Conservation (phyloP, 2,113 vertebrate genomes). For the Hydrolagus affinis region DNA sequence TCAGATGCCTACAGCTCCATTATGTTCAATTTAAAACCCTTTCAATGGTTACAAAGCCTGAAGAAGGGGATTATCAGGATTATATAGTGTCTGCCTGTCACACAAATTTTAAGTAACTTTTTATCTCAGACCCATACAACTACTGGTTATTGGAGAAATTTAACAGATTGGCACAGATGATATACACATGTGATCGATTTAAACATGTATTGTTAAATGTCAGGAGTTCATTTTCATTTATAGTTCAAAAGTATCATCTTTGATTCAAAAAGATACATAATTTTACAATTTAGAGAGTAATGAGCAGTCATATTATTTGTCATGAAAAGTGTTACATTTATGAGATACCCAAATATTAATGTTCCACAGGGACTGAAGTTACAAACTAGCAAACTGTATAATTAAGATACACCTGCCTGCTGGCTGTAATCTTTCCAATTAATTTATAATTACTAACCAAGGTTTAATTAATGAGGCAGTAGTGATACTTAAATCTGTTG, state of each 20-base stretch:
- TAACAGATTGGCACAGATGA: background rate
- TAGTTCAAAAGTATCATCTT: conserved; percentile 5
- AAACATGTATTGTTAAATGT: background rate
- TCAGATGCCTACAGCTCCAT: conserved; percentile 30
- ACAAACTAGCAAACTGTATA: background rate
- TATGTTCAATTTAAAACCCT: conserved; percentile 19
- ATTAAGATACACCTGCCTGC: background rate
- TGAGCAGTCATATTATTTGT: too few relatives aligned
- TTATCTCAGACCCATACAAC: background rate
- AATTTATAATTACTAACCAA: background rate
- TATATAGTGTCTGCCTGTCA: background rate
- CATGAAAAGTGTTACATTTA: background rate
- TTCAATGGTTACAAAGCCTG: conserved; percentile 9
- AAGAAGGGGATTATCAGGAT: conserved; percentile 31
- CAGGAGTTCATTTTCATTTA: conserved; percentile 9
- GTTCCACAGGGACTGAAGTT: background rate
- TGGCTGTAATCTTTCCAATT: conserved; percentile 14
- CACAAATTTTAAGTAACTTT: background rate
- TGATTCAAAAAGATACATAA: conserved; percentile 18
- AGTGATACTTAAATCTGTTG: background rate
- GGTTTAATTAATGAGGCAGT: conserved; percentile 12
- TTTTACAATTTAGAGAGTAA: background rate
- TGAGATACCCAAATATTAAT: conserved; percentile 7
- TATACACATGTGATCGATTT: conserved; percentile 13
- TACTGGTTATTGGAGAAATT: conserved; percentile 12